A percentile compares a stretch with the other conserved stretches of the same genome.
phyloP scores from a whole-genome alignment of 1,140 invertebrate genomes.

The Pogonus chalceus region DNA sequence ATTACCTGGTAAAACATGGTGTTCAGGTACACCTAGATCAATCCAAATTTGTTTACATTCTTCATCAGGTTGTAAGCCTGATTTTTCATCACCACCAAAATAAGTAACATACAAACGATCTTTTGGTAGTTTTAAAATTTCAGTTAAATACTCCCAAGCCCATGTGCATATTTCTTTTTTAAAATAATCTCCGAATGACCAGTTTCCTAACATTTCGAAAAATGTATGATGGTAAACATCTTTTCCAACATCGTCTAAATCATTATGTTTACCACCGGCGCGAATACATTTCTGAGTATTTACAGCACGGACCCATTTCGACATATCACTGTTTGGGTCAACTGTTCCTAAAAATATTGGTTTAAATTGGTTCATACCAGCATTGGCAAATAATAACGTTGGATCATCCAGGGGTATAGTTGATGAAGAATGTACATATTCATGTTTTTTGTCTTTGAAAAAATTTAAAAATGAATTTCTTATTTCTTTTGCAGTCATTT shows the following conservation, averaged over 20 bases:
- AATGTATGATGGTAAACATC: constrained; percentile 99
- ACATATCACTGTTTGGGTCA: constrained; percentile 94
- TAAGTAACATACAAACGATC: constrained; percentile 96
- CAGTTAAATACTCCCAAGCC: constrained; percentile 95
- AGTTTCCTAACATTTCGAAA: constrained; percentile 99
- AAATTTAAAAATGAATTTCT: constrained; percentile 87
- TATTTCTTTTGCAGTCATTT: constrained; percentile 68
- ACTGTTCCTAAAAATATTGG: constrained; percentile 93
- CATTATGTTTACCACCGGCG: constrained; percentile 98
- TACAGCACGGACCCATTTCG: constrained; percentile 67
- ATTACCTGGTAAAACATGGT: constrained; percentile 82
- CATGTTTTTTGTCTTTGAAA: constrained; percentile 83
- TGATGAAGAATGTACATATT: constrained; percentile 95
- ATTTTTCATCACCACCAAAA: constrained; percentile 83
- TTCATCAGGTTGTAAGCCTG: constrained; percentile 80
- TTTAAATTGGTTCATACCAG: constrained; percentile 99
- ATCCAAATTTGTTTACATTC: constrained; percentile 75
- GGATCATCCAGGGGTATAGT: constrained; percentile 97
- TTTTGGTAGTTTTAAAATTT: constrained; percentile 63
- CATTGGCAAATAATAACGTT: constrained; percentile 95
- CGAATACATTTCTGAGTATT: constrained; percentile 99
- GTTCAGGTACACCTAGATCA: constrained; percentile 59
- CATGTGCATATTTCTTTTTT: constrained; percentile 95
- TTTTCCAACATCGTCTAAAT: constrained; percentile 98
- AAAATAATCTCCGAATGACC: constrained; percentile 99